phyloP scores from a whole-genome alignment of 2,797 vertebrate genomes.

The Danio aesculapii region DNA sequence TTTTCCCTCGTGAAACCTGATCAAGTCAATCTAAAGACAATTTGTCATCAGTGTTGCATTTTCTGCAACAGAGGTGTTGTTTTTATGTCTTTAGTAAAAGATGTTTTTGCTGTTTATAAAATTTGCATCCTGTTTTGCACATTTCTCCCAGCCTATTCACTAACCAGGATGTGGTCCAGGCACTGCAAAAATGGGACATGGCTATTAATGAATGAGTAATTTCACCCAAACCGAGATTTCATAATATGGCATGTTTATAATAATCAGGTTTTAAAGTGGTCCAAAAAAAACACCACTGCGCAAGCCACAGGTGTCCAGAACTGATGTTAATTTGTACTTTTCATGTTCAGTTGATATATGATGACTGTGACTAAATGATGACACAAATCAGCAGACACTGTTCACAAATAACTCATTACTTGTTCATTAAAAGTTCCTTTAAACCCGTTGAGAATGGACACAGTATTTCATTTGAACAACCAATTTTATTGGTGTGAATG shows the following conservation, averaged over 20 bases:
- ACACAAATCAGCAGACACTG: constrained; percentile 15
- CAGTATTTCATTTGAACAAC: background rate
- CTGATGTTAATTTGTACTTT: background rate
- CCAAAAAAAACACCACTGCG: constrained; percentile 38
- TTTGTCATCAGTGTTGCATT: background rate
- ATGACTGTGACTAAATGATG: constrained; percentile 11
- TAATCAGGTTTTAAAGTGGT: constrained; percentile 2
- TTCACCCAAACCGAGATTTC: constrained; percentile 39
- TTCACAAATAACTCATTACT: constrained; percentile 2
- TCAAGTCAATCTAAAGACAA: background rate
- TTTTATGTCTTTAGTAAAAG: background rate
- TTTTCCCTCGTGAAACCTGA: constrained; percentile 18
- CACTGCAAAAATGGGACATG: constrained; percentile 26
- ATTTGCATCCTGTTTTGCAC: constrained; percentile 50
- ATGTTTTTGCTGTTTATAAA: background rate
- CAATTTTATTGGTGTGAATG: background rate
- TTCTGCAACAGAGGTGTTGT: background rate
- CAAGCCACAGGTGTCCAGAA: constrained; percentile 13
- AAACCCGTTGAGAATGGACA: background rate
- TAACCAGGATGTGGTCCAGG: constrained; percentile 44
- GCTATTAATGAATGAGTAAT: constrained; percentile 56
- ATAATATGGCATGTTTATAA: constrained; percentile 25
- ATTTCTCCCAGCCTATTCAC: constrained; percentile 46
- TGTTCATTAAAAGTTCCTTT: background rate
- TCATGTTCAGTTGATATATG: constrained; percentile 10